These are phyloP conservation scores for Brachycybe producta DNA, from an alignment of 2,888 invertebrate genomes.

Conservation along the genomic window DNA sequence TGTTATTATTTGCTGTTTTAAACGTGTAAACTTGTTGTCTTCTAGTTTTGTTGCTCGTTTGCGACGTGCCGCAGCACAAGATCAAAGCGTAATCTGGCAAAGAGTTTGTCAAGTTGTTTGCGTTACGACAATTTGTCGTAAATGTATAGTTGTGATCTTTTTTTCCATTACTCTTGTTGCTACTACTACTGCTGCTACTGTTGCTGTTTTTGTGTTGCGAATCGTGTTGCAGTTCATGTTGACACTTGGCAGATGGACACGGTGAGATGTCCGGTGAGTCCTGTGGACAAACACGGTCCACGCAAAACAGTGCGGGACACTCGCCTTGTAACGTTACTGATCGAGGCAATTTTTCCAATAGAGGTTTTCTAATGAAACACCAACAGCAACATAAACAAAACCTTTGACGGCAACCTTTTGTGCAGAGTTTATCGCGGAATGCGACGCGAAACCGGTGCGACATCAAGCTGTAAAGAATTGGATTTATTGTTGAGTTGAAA, in stretches of 20 bases:
- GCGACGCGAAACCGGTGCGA: conserved; percentile 27
- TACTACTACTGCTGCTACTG: background rate
- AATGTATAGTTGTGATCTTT: background rate
- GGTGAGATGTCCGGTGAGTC: background rate
- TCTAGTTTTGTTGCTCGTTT: conserved; percentile 1
- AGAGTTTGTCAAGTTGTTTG: background rate
- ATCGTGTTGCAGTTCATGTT: background rate
- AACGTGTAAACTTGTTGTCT: conserved; percentile 11
- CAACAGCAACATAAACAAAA: too few relatives aligned
- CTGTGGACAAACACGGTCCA: background rate
- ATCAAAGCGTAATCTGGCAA: conserved; percentile 11
- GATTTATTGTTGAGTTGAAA: conserved; percentile 26
- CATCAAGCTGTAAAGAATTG: conserved; percentile 25
- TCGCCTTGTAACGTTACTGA: background rate
- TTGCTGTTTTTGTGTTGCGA: background rate
- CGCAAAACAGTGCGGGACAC: background rate
- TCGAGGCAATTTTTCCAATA: background rate
- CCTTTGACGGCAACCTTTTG: too few relatives aligned
- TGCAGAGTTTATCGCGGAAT: conserved; percentile 24
- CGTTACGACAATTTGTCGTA: conserved; percentile 1
- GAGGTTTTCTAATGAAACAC: background rate
- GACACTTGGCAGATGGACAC: too few relatives aligned
- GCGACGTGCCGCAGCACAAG: conserved; percentile 11
- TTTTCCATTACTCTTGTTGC: background rate
- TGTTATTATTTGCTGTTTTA: background rate